Evolutionary conservation across 2,113 vertebrate species (phyloP), one percentile per base, ranked within the genome.

Genomic region (Emydocephalus ijimae): DNA sequence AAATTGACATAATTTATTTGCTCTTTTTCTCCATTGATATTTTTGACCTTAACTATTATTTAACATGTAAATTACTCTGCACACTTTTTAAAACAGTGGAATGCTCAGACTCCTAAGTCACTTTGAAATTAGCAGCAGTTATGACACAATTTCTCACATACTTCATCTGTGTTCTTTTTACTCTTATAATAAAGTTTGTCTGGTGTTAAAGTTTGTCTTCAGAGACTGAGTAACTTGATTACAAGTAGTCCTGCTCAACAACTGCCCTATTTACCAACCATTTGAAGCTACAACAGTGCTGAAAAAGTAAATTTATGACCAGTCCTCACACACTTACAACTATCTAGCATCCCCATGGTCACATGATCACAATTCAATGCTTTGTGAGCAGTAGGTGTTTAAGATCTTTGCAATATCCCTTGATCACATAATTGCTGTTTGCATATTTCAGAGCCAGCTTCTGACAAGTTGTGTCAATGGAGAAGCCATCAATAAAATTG

Each of bases 61-160:
- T 97, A 96, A 97, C 96, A 97, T 96, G 94, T 95, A 97, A 97
- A 97, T 96, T 96, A 95, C 94, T 94, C 2, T 92, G 89, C 89
- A 91, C 93, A 91, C 23, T 95, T 92, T 94, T 45, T 18, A 45
- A 96, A 96, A 95, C 85, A 94, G 1, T 64, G 29, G 1, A 0
- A 94, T 56, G 29, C 0, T 93, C 91, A 59, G 90, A 29, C 55
- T 94, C 90, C 69, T 93, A 94, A 87, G 93, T 93, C 86, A 57
- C 61, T 90, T 94, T 86, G 93, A 92, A 96, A 96, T 95, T 92
- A 95, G 74, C 81, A 94, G 56, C 52, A 94, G 50, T 95, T 93
- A 91, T 59, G 50, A 81, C 86, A 52, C 93, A 88, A 24, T 92
- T 64, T 74, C 69, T 39, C 74, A 85, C 56, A 52, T 10, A 39